A percentile compares a stretch with the other conserved stretches of the same genome.
Evolutionary conservation across 64 coral and sea anemone species (phyloP).

Genomic region (Anthopleura sola): DNA sequence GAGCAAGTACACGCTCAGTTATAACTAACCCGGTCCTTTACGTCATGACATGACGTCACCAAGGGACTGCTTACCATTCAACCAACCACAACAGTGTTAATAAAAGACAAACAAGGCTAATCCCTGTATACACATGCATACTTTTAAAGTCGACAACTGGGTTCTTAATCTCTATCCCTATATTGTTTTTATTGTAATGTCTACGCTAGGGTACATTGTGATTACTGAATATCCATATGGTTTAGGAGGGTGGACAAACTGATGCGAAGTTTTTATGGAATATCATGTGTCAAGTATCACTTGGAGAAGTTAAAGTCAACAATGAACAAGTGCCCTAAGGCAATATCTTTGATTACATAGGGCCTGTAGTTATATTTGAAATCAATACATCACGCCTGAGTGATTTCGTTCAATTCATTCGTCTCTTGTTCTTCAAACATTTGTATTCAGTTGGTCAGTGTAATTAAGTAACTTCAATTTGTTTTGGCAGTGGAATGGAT

Average conservation of each 20-base stretch:
- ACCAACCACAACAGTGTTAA: background rate
- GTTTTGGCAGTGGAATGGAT: background rate
- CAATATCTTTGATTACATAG: background rate
- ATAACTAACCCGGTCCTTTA: background rate
- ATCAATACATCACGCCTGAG: background rate
- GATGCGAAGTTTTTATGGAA: background rate
- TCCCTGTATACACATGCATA: background rate
- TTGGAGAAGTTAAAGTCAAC: background rate
- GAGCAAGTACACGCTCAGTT: background rate
- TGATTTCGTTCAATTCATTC: background rate
- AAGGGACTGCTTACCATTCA: background rate
- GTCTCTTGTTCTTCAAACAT: background rate
- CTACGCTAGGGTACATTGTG: background rate
- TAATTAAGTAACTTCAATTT: background rate
- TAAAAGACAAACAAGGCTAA: background rate
- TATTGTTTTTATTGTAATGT: background rate
- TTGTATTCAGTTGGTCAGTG: background rate
- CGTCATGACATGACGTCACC: slow-evolving; percentile 1
- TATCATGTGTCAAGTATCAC: background rate
- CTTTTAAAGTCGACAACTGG: background rate
- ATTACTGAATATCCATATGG: slow-evolving; percentile 1
- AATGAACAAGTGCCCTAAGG: background rate
- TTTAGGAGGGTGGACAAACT: no score
- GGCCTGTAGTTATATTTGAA: background rate
- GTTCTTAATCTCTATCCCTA: background rate